Evolutionary conservation across 2,113 vertebrate species (phyloP).

Genomic region (Antidorcas marsupialis): DNA sequence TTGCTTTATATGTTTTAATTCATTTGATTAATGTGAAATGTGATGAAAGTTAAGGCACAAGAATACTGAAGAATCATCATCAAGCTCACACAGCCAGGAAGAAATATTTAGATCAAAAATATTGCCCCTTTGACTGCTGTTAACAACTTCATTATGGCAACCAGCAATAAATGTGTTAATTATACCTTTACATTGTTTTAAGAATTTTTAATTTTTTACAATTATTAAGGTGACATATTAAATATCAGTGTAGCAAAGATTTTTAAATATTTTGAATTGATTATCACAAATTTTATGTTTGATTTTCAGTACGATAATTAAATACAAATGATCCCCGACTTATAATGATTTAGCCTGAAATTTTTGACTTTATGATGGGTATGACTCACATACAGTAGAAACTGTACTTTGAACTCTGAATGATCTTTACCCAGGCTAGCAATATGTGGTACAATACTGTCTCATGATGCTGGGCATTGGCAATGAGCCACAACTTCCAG

Average conservation of each 20-base stretch:
- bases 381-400: neutral
- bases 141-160: neutral
- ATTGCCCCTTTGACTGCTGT: neutral
- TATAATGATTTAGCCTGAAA: neutral
- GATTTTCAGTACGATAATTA: neutral
- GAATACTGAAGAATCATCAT: neutral
- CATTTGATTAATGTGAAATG: neutral
- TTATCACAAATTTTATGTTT: neutral
- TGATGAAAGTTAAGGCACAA: neutral
- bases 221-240: neutral
- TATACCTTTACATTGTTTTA: neutral
- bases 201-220: neutral
- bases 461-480: neutral
- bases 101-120: neutral
- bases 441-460: neutral
- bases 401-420: neutral
- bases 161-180: neutral
- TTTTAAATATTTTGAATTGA: neutral
- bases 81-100: neutral
- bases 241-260: neutral
- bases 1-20: neutral
- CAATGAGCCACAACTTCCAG: neutral
- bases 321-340: neutral
- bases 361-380: neutral
- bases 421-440: neutral